Conservation (phyloP, 2,113 vertebrate species). For the Urocynchramus pylzowi region DNA sequence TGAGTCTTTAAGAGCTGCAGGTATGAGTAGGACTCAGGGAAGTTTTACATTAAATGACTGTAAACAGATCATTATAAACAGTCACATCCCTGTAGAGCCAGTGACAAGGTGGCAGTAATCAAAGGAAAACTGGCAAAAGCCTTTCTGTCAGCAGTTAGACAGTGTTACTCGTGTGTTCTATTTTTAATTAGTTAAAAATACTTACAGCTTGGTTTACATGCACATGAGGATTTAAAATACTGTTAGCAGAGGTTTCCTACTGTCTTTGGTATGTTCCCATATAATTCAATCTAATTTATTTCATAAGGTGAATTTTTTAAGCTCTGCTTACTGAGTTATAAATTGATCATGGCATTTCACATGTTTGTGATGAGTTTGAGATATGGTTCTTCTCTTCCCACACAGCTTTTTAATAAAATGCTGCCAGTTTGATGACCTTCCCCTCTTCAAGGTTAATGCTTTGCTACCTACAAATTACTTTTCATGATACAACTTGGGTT, state of each 20-base stretch:
- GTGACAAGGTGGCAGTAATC: background rate
- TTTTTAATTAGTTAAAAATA: background rate
- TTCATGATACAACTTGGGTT: background rate
- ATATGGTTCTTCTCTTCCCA: background rate
- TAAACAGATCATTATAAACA: background rate
- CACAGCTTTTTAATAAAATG: slow-evolving; percentile 14
- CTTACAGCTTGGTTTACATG: background rate
- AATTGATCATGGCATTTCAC: background rate
- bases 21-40: background rate
- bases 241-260: background rate
- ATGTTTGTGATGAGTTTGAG: background rate
- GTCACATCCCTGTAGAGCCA: background rate
- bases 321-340: background rate
- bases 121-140: background rate
- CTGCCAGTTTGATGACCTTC: background rate
- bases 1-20: background rate
- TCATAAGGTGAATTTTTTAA: background rate
- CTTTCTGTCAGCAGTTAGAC: background rate
- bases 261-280: background rate
- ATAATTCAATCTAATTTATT: background rate
- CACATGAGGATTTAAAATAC: background rate
- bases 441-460: slow-evolving; percentile 32
- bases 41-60: background rate
- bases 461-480: slow-evolving; percentile 34
- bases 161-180: background rate